Evolutionary conservation across 1,140 invertebrate genomes (phyloP), one percentile per base, ranked within the genome.

Genomic region (Arctopsyche grandis): DNA sequence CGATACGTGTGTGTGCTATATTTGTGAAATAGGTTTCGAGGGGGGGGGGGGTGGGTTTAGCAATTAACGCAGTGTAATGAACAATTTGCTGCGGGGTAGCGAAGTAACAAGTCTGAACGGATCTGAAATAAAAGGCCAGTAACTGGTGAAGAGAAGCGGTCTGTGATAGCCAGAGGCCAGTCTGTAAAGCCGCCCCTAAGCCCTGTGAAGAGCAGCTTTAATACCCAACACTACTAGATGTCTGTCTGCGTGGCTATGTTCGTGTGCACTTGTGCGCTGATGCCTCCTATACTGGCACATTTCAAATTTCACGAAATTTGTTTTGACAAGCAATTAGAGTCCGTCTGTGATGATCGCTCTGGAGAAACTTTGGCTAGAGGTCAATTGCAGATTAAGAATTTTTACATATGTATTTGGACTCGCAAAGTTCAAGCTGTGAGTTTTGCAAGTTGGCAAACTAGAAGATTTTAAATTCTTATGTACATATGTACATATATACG

Each of bases 91-190:
- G 22, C 26, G 12, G 16, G 60, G 60, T 46, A 48, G 43, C 26
- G 69, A 38, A 71, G n/a, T 46, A 44, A 48, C 44, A 48, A 46
- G 38, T 71, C 43, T 71, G 69, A 48, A 71, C 29, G 69, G 69
- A 29, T 75, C 52, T 43, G 58, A 48, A 60, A 63, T 76, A 76
- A 76, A 76, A 76, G 74, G 56, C 24, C 29, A 10, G 43, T 63
- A 58, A 38, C 71, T 58, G 46, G 46, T 24, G n/a, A 56, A 76
- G 52, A 38, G 29, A 48, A 48, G 14, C 12, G 29, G 52, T 16
- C 56, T 12, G 16, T n/a, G 74, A 63, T 76, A 76, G 52, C 74
- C 74, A 44, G 29, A 63, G 74, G 52, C 74, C 58, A 76, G 74
- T 38, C 56, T 76, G 58, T 10, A 66, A 76, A 76, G 52, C 74